Evolutionary conservation across 2,113 vertebrate genomes (phyloP).

Genomic region (Columbina picui): DNA sequence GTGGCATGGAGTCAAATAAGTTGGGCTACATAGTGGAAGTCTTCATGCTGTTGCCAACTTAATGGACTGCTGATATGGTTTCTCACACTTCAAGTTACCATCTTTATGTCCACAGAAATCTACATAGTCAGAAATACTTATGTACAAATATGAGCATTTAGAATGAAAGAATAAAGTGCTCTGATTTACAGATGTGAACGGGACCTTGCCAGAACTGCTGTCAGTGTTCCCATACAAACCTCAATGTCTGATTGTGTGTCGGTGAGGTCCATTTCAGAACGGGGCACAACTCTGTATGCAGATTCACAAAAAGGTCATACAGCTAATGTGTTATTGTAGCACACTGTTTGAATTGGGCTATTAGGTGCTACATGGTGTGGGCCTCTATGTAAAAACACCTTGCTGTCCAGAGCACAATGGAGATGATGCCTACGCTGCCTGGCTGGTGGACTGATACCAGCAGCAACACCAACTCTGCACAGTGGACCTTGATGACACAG

Average conservation of each 20-base stretch:
- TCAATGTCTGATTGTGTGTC: rapidly evolving
- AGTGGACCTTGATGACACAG: not conserved
- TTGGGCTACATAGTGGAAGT: not conserved
- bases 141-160: not conserved
- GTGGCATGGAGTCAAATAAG: not conserved
- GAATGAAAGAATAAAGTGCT: not conserved
- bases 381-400: not conserved
- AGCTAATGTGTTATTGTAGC: not conserved
- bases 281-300: rapidly evolving
- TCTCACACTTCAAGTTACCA: not conserved
- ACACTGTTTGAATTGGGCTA: not conserved
- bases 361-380: not conserved
- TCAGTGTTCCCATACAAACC: not conserved
- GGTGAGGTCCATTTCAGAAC: not conserved
- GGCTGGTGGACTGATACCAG: not conserved
- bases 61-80: not conserved
- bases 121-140: not conserved
- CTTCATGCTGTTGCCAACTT: not conserved
- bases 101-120: not conserved
- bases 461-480: not conserved
- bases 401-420: rapidly evolving
- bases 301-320: not conserved
- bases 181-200: not conserved
- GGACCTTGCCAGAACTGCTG: not conserved
- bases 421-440: not conserved